These are phyloP conservation scores for Peromyscus melanophrys DNA, from an alignment of 2,797 vertebrate species.

Conservation along the genomic window DNA sequence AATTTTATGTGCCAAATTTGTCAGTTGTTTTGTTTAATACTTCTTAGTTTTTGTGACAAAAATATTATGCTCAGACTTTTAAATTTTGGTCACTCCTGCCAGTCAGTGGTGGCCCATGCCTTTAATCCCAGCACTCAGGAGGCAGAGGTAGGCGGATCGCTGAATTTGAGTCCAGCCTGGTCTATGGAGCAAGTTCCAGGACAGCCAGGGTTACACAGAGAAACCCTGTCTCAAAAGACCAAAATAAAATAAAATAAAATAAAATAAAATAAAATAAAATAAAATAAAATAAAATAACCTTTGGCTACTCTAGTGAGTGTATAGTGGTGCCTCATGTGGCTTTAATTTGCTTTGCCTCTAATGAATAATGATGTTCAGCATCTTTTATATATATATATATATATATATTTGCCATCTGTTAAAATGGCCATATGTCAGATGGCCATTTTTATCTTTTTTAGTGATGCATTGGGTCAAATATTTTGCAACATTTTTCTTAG, in stretches of 20 bases:
- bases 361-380: constrained; percentile 7
- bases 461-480: constrained; percentile 44
- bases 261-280: not conserved
- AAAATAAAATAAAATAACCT: not conserved
- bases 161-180: not conserved
- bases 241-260: not conserved
- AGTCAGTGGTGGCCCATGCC: not conserved
- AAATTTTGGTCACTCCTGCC: not conserved
- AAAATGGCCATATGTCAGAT: not conserved
- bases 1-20: constrained; percentile 36
- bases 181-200: not conserved
- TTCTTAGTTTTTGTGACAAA: constrained; percentile 43
- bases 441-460: not conserved
- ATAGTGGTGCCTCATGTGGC: not conserved
- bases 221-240: not conserved
- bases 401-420: too few species aligned
- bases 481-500: constrained; percentile 40
- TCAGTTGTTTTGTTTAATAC: constrained; percentile 31
- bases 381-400: constrained; percentile 2
- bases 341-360: constrained; percentile 25
- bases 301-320: not conserved
- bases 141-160: not conserved
- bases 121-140: not conserved
- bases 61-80: not conserved
- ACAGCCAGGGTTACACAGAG: not conserved